Evolutionary conservation across 2,888 invertebrate species (phyloP), one percentile per base, ranked within the genome.

Genomic region (Hybos culiciformis): DNA sequence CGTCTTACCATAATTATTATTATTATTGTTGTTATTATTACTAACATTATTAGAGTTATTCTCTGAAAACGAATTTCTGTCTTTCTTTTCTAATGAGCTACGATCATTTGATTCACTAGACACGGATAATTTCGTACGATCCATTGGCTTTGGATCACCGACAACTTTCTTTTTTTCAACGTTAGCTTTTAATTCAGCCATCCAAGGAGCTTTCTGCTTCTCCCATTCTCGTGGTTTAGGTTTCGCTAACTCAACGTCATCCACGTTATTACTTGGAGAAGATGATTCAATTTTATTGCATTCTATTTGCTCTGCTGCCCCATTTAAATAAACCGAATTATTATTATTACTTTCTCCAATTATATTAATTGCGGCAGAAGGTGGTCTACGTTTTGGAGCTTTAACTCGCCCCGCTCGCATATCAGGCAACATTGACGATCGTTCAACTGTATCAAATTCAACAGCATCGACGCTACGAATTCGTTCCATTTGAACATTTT

Each of bases 141-240:
- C 48, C 1, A 44, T 39, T 26, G 53, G 50, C 32, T 58, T 56
- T 8, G 60, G 58, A 40, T 63, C 62, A 19, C 67, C 66, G 34
- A 63, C 60, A 15, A 52, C 52, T 53, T 65, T 66, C 47, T 63
- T 66, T 43, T 63, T 62, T 9, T 59, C 63, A 61, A 86, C 85
- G 56, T 80, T 83, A 50, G 82, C 71, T 58, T 84, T 84, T 50
- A 86, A 72, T 59, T 86, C 85, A 50, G 75, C 80, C 73, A 86
- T 79, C 84, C 84, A 86, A 1, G 85, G 84, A 37, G 79, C 80
- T 55, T 73, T 75, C 53, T 78, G 77, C 55, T 78, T 80, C 62
- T 78, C 79, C 78, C 79, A 80, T 54, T 79, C 79, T 12, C 80
- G 70, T 2, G 78, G 69, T 47, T 76, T 75, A 1, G 78, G 78